Conservation (phyloP, 2,113 vertebrate genomes). For the Chlamydotis undulata region DNA sequence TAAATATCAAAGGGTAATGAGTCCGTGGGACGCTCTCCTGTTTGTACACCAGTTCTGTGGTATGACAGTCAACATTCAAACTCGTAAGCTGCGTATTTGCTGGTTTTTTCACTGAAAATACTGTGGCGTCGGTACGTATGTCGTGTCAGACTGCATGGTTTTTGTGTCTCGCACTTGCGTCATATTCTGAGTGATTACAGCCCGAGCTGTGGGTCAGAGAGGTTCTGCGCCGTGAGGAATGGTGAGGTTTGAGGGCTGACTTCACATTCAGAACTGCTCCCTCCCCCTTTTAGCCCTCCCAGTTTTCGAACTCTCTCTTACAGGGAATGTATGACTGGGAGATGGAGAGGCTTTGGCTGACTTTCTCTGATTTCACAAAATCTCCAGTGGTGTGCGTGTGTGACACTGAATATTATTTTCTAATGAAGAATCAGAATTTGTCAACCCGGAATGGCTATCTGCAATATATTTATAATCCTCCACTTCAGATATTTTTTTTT, state of each 20-base stretch:
- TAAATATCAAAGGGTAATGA: not conserved
- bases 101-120: not conserved
- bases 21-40: not conserved
- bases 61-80: not conserved
- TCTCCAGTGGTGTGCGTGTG: not conserved
- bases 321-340: not conserved
- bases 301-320: not conserved
- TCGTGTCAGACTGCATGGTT: not conserved
- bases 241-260: not conserved
- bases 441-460: not conserved
- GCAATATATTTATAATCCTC: not conserved
- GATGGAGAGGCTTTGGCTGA: not conserved
- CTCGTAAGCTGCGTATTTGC: not conserved
- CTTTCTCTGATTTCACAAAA: not conserved
- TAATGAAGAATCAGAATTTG: not conserved
- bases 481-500: no score
- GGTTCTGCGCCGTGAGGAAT: not conserved
- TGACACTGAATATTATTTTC: not conserved
- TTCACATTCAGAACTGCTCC: not conserved
- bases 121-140: not conserved
- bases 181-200: accelerated
- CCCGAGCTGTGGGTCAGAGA: not conserved
- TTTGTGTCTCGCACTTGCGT: not conserved
- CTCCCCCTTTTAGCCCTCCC: not conserved
- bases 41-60: not conserved